Evolutionary conservation across 1,140 invertebrate species (phyloP).

Genomic region (Olivierus martensii): DNA sequence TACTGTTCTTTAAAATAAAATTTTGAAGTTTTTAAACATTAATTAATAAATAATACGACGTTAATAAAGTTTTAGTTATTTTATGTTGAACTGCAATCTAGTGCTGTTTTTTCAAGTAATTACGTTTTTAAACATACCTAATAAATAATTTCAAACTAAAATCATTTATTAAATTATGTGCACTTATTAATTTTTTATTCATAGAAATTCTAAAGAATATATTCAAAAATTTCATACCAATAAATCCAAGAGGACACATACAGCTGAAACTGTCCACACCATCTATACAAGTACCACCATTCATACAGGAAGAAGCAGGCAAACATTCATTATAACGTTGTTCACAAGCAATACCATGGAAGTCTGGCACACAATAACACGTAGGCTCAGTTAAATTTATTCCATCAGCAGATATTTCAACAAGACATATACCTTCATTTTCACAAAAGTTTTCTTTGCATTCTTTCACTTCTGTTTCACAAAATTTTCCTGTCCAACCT

Average conservation of each 20-base stretch:
- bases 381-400: constrained; percentile 55
- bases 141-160: no score
- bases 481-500: constrained; percentile 74
- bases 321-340: constrained; percentile 71
- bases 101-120: no score
- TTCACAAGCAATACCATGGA: constrained; percentile 70
- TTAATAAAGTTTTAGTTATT: no score
- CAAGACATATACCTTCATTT: constrained; percentile 60
- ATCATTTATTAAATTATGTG: no score
- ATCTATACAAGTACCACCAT: constrained; percentile 80
- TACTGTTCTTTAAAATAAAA: no score
- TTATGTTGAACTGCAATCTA: no score
- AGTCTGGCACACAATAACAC: constrained; percentile 82
- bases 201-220: no score
- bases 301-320: constrained; percentile 63
- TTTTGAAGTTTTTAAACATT: no score
- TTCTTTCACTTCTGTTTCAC: constrained; percentile 70
- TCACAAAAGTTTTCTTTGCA: constrained; percentile 47
- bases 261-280: constrained; percentile 91
- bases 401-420: constrained; percentile 25
- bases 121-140: no score
- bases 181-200: no score
- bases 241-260: constrained; percentile 70
- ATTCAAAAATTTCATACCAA: constrained; percentile 11
- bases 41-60: no score